Percentiles rank a stretch among this genome's conserved stretches.
phyloP scores from a whole-genome alignment of 2,113 vertebrate genomes.

The Excalfactoria chinensis region DNA sequence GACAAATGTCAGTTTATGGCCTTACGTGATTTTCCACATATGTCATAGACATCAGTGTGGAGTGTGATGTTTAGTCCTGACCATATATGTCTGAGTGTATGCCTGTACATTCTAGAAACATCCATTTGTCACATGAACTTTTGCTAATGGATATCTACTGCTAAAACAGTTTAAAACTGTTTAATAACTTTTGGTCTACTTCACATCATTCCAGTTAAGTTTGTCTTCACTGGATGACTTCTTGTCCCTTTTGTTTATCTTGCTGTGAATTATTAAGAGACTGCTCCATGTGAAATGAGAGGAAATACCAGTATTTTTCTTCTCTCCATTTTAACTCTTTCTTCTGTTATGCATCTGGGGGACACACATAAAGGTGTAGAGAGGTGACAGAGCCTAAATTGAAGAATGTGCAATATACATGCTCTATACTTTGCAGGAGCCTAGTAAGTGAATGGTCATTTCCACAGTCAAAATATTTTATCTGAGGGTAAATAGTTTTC shows the following conservation, averaged over 20 bases:
- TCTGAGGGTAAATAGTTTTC: neutral
- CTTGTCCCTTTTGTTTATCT: constrained; percentile 13
- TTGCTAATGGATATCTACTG: neutral
- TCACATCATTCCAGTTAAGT: neutral
- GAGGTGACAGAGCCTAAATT: neutral
- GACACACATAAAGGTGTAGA: neutral
- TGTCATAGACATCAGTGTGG: neutral
- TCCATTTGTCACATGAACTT: neutral
- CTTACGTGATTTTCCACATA: constrained; percentile 39
- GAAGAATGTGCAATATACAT: neutral
- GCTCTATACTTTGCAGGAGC: neutral
- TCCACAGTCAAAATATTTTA: neutral
- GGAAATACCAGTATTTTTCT: constrained; percentile 23
- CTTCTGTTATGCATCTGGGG: neutral
- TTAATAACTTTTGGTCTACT: neutral
- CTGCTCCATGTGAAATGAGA: constrained; percentile 8
- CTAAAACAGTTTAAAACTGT: neutral
- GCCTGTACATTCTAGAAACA: neutral
- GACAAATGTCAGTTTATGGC: neutral
- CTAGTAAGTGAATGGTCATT: neutral
- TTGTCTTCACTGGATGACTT: constrained; percentile 2
- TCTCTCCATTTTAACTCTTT: neutral
- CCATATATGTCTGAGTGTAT: neutral
- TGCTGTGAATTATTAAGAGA: constrained; percentile 35
- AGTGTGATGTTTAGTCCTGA: neutral